These are phyloP conservation scores for Phymorhynchus buccinoides DNA, from an alignment of 1,140 invertebrate genomes.

Conservation along the genomic window DNA sequence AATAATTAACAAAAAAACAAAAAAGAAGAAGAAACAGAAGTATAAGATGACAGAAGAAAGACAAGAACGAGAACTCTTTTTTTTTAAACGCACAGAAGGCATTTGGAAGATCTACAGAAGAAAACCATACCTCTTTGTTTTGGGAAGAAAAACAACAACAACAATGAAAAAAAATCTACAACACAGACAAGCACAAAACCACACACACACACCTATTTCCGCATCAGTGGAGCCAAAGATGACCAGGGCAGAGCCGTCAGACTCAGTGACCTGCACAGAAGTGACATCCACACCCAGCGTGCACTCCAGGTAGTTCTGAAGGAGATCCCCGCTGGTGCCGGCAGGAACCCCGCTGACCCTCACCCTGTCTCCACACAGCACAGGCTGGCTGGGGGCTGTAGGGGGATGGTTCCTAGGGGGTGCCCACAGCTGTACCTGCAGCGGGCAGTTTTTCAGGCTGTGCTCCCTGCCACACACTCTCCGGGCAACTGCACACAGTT, in stretches of 20 bases:
- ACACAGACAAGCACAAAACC: background rate
- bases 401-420: background rate
- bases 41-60: background rate
- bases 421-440: background rate
- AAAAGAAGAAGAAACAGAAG: background rate
- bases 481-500: constrained; percentile 15
- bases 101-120: too few species aligned
- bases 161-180: too few species aligned
- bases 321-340: background rate
- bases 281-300: background rate
- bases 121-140: too few species aligned
- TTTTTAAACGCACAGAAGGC: too few species aligned
- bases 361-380: background rate
- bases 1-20: background rate
- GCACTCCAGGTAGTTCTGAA: constrained; percentile 32
- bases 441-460: background rate
- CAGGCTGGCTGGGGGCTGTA: too few species aligned
- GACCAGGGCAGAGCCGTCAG: background rate
- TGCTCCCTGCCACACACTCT: constrained; percentile 17
- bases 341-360: background rate
- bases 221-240: background rate
- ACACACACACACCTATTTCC: background rate
- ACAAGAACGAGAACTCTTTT: background rate
- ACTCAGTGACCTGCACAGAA: background rate
- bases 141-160: too few species aligned